phyloP scores from a whole-genome alignment of 2,888 invertebrate genomes.

The Agrotis puta region DNA sequence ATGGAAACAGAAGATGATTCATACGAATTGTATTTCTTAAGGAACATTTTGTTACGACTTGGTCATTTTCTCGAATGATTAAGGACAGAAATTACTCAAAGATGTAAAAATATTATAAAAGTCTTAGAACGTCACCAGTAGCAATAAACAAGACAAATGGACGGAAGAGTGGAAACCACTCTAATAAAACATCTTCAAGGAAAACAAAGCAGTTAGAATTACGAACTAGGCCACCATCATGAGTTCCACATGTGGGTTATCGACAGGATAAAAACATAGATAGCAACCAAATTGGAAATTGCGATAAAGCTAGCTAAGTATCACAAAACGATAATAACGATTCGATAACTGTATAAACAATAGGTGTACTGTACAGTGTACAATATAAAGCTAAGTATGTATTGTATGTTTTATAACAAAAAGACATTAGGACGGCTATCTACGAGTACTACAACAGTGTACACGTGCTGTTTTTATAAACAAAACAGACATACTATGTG shows the following conservation, averaged over 20 bases:
- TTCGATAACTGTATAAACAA: conserved; percentile 23
- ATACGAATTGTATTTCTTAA: conserved; percentile 29
- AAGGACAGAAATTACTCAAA: conserved; percentile 32
- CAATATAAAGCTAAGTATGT: conserved; percentile 13
- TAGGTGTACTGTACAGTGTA: conserved; percentile 1
- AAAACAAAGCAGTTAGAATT: conserved; percentile 8
- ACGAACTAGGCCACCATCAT: conserved; percentile 16
- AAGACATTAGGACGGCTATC: conserved; percentile 40
- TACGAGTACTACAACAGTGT: conserved; percentile 27
- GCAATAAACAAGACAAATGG: conserved; percentile 8
- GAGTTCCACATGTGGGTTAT: conserved; percentile 36
- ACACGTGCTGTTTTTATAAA: conserved; percentile 55
- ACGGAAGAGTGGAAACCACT: conserved; percentile 14
- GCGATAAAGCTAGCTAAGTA: conserved; percentile 12
- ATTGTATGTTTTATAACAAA: conserved; percentile 47
- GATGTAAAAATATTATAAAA: conserved; percentile 5
- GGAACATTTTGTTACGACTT: conserved; percentile 15
- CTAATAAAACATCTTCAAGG: conserved; percentile 20
- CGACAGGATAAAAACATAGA: conserved; percentile 35
- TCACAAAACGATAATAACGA: conserved; percentile 8
- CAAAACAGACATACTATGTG: conserved; percentile 26
- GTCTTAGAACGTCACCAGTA: background rate
- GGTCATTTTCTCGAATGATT: conserved; percentile 29
- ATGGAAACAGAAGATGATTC: conserved; percentile 32
- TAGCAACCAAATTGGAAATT: conserved; percentile 38